Conservation (phyloP, 1,140 invertebrate species). For the Eupristina koningsbergeri region DNA sequence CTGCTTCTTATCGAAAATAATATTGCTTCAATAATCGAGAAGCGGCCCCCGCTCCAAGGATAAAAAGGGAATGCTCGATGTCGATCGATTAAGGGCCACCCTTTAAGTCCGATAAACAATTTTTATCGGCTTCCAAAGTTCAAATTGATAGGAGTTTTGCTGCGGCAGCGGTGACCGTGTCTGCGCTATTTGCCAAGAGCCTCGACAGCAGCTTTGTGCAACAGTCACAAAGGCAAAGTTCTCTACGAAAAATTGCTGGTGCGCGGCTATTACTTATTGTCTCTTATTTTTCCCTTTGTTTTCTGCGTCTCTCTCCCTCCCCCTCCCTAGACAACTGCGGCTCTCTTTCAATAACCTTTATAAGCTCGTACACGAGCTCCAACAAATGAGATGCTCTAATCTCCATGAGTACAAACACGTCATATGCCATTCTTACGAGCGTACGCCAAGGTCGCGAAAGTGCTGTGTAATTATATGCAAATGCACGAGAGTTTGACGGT, state of each 20-base stretch:
- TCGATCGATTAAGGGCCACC: too few species aligned
- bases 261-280: slow-evolving; percentile 16
- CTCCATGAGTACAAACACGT: slow-evolving; percentile 17
- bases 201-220: slow-evolving; percentile 25
- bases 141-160: background rate
- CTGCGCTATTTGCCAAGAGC: background rate
- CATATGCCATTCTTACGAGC: background rate
- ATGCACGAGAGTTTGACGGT: slow-evolving; percentile 1
- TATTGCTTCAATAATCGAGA: too few species aligned
- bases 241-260: slow-evolving; percentile 38
- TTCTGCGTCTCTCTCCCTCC: background rate
- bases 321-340: background rate
- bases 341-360: background rate
- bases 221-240: slow-evolving; percentile 23
- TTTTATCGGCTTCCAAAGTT: too few species aligned
- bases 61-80: too few species aligned
- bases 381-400: slow-evolving; percentile 44
- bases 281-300: background rate
- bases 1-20: too few species aligned
- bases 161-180: background rate
- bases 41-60: too few species aligned
- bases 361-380: background rate
- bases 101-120: too few species aligned
- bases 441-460: slow-evolving; percentile 36
- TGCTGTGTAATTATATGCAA: slow-evolving; percentile 44